These are phyloP conservation scores for Xylophagus ater DNA, from an alignment of 2,888 invertebrate genomes.

Conservation along the genomic window DNA sequence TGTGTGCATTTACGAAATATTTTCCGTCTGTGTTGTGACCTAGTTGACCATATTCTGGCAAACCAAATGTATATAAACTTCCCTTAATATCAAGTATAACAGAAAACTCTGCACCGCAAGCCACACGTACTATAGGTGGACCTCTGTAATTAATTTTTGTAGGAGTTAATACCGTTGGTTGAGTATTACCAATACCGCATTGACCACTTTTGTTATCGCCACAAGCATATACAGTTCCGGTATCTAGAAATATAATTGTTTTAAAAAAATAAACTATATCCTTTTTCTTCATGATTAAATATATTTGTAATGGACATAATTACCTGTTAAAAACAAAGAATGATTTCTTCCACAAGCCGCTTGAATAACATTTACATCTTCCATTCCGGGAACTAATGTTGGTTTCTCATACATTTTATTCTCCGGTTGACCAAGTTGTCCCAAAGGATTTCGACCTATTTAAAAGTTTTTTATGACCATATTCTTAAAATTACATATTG, in stretches of 20 bases:
- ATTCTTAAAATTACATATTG: too few relatives aligned
- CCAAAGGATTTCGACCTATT: slow-evolving; percentile 62
- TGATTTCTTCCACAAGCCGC: slow-evolving; percentile 83
- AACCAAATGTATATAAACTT: slow-evolving; percentile 79
- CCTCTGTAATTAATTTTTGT: slow-evolving; percentile 63
- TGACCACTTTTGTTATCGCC: slow-evolving; percentile 91
- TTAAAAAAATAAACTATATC: slow-evolving; percentile 25
- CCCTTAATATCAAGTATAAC: slow-evolving; percentile 84
- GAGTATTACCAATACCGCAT: slow-evolving; percentile 69
- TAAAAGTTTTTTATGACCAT: slow-evolving; percentile 11
- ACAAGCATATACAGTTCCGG: slow-evolving; percentile 77
- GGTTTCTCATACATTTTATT: slow-evolving; percentile 61
- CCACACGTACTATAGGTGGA: slow-evolving; percentile 77
- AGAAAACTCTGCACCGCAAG: slow-evolving; percentile 88
- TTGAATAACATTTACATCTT: slow-evolving; percentile 68
- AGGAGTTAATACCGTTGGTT: slow-evolving; percentile 43
- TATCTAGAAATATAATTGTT: slow-evolving; percentile 44
- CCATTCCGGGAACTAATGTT: slow-evolving; percentile 61
- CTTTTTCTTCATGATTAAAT: neutral
- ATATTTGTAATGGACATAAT: slow-evolving; percentile 2
- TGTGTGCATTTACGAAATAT: slow-evolving; percentile 82
- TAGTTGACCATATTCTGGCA: slow-evolving; percentile 86
- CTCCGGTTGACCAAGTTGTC: slow-evolving; percentile 79
- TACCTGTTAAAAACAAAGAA: slow-evolving; percentile 73
- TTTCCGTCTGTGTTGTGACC: slow-evolving; percentile 94